Evolutionary conservation across 2,888 invertebrate species (phyloP), one percentile per base, ranked within the genome.

Genomic region (Meghimatium bilineatum): DNA sequence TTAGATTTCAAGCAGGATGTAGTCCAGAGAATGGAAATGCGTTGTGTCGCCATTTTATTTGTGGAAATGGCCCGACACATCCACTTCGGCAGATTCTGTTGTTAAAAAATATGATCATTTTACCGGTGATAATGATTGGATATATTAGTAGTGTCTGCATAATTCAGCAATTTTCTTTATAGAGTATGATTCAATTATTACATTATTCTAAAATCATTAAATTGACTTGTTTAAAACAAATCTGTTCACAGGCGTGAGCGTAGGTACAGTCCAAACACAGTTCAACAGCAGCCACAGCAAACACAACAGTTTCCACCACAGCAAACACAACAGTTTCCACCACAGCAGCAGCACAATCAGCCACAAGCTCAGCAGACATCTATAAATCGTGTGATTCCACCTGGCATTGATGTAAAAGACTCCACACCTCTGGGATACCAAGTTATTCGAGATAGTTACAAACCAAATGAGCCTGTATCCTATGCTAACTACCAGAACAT

Each of bases 401-500:
- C 84, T 26, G 84, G 80, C 17, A 34, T 84, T 17, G 80, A 84
- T 60, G 20, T 52, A 3, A 38, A 71, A 23, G 74, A 82, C 60
- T 34, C 71, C 17, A 56, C 77, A 32, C 81, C 76, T 6, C 5
- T 80, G 75, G 82, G 81, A 17, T 79, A 74, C 38, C 74, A 84
- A 67, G 76, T 76, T 20, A 52, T 32, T 17, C 71, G 44, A 29
- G 81, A 69, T 49, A 44, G 44, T 32, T 78, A 69, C 66, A 52
- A 44, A 36, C 38, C 66, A 23, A 81, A 69, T 63, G 80, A 67
- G 32, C 23, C 75, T 32, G 34, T 23, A 14, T 67, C 79, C 60
- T 76, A 82, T 32, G 71, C 86, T 20, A 88, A 88, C 66, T 88
- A 88, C 80, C 88, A 88, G 86, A 88, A 88, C 79, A 88, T 88